Conservation (phyloP, 2,113 vertebrate genomes). For the Neofelis nebulosa region DNA sequence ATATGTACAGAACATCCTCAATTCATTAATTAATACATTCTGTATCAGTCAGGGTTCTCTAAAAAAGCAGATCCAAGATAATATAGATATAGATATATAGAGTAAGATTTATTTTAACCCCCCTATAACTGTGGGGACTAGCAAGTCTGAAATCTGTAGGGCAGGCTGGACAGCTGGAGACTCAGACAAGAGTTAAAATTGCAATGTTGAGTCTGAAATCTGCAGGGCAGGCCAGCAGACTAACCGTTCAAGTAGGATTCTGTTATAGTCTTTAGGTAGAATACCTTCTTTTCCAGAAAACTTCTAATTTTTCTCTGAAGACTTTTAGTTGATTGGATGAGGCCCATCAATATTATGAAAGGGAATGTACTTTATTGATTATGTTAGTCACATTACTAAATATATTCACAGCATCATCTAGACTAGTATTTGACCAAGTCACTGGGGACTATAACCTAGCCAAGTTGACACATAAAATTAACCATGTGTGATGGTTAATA, state of each 20-base stretch:
- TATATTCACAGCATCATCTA: neutral
- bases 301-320: neutral
- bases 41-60: neutral
- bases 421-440: neutral
- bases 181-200: neutral
- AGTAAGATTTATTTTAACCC: neutral
- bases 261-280: neutral
- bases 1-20: neutral
- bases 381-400: conserved; percentile 14
- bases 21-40: conserved; percentile 22
- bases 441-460: neutral
- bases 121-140: neutral
- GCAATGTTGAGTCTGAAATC: neutral
- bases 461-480: neutral
- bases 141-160: neutral
- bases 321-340: neutral
- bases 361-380: neutral
- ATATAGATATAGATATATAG: neutral
- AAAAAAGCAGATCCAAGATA: neutral
- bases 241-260: neutral
- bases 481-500: neutral
- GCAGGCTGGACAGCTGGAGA: neutral
- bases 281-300: conserved; percentile 25
- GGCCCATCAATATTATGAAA: neutral
- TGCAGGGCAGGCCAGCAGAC: neutral